phyloP scores from a whole-genome alignment of 2,888 invertebrate genomes.

The Spisula subtruncata region DNA sequence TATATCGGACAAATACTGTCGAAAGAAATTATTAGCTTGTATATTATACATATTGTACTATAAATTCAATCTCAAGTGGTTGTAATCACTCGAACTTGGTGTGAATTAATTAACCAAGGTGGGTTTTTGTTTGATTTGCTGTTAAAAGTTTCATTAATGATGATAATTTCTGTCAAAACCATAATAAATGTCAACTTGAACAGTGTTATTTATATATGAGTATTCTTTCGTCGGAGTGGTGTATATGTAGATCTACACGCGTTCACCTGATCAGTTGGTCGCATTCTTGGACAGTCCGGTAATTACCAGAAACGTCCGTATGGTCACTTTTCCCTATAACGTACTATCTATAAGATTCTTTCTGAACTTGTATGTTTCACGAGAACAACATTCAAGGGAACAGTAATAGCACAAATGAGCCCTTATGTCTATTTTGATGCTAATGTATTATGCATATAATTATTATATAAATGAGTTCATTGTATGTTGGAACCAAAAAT shows the following conservation, averaged over 20 bases:
- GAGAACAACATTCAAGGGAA: too few relatives aligned
- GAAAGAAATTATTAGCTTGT: not conserved
- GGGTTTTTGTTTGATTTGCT: constrained; percentile 2
- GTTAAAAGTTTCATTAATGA: not conserved
- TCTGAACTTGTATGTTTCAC: too few relatives aligned
- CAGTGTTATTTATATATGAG: not conserved
- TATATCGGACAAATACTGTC: not conserved
- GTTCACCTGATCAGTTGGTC: not conserved
- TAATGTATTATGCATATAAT: too few relatives aligned
- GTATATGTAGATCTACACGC: not conserved
- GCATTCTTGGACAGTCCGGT: not conserved
- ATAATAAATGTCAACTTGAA: not conserved
- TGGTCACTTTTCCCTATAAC: not conserved
- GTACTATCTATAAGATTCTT: too few relatives aligned
- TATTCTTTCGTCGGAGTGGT: not conserved
- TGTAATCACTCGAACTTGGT: not conserved
- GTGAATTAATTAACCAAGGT: constrained; percentile 17
- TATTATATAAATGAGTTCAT: too few relatives aligned
- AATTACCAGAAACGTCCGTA: not conserved
- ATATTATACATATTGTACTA: not conserved
- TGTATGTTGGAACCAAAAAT: too few relatives aligned
- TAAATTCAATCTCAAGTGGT: not conserved
- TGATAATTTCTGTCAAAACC: not conserved
- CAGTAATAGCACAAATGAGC: too few relatives aligned
- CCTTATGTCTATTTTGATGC: too few relatives aligned